phyloP scores from a whole-genome alignment of 2,888 invertebrate species.

The Stenurella melanura region DNA sequence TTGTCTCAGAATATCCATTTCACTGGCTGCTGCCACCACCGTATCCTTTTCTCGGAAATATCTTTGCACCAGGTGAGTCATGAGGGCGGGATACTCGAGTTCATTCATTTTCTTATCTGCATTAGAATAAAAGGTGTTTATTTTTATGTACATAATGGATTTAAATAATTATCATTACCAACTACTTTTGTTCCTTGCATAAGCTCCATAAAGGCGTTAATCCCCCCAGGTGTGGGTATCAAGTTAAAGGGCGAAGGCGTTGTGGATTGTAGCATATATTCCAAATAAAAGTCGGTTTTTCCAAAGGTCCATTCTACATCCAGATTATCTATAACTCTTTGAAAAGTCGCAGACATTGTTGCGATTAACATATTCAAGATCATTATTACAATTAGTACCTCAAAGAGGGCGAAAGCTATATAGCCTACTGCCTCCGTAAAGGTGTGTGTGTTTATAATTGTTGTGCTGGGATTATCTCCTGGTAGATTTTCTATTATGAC shows the following conservation, averaged over 20 bases:
- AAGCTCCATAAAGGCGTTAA: slow-evolving; percentile 74
- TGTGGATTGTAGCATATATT: slow-evolving; percentile 82
- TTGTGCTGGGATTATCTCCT: slow-evolving; percentile 72
- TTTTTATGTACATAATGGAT: slow-evolving; percentile 73
- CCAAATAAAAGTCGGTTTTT: slow-evolving; percentile 83
- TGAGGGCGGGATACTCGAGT: slow-evolving; percentile 75
- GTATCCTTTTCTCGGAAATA: slow-evolving; percentile 77
- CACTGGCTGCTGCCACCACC: slow-evolving; percentile 69
- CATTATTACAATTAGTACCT: slow-evolving; percentile 83
- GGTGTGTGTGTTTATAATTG: slow-evolving; percentile 76
- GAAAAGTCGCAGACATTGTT: slow-evolving; percentile 87
- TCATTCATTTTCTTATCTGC: slow-evolving; percentile 51
- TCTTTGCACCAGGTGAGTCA: slow-evolving; percentile 78
- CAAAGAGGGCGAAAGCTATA: slow-evolving; percentile 80
- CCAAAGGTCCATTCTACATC: slow-evolving; percentile 87
- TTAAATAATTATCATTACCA: slow-evolving; percentile 68
- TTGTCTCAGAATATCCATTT: slow-evolving; percentile 73
- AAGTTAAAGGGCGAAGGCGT: slow-evolving; percentile 85
- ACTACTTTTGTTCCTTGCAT: slow-evolving; percentile 70
- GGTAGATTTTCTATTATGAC: slow-evolving; percentile 79
- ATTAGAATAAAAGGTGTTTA: slow-evolving; percentile 51
- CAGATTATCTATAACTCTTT: slow-evolving; percentile 80
- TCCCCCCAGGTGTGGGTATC: slow-evolving; percentile 77
- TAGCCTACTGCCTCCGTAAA: slow-evolving; percentile 82
- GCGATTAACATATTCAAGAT: slow-evolving; percentile 87